phyloP scores from a whole-genome alignment of 2,113 vertebrate species.

The Channa argus region DNA sequence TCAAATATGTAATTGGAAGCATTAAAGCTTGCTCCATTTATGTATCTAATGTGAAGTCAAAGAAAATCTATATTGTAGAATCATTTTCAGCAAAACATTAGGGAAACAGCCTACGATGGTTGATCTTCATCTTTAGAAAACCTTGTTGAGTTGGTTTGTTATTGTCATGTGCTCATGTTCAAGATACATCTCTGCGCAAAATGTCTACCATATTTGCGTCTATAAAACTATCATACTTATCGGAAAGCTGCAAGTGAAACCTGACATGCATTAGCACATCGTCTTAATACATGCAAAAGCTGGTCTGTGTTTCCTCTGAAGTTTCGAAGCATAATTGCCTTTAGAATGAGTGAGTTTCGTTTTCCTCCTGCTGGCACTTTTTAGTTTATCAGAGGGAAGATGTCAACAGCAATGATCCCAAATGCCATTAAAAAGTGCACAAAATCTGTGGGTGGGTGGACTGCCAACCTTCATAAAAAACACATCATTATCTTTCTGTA shows the following conservation, averaged over 20 bases:
- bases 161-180: not conserved
- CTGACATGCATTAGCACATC: not conserved
- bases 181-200: not conserved
- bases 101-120: not conserved
- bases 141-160: not conserved
- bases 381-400: conserved; percentile 22
- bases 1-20: not conserved
- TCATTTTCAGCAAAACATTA: not conserved
- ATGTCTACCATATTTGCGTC: not conserved
- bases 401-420: conserved; percentile 41
- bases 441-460: conserved; percentile 41
- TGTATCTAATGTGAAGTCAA: too few species aligned
- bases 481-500: conserved; percentile 50
- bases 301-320: conserved; percentile 21
- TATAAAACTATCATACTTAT: not conserved
- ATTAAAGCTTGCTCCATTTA: not conserved
- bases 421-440: conserved; percentile 46
- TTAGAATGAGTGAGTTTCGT: conserved; percentile 11
- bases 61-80: too few species aligned
- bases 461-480: conserved; percentile 30
- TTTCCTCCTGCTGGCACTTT: conserved; percentile 34
- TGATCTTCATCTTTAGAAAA: not conserved
- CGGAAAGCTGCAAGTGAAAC: not conserved
- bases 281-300: conserved; percentile 15
- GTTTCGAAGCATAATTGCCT: conserved; percentile 26